Conservation (phyloP, 1,140 invertebrate genomes). For the Leptopilina clavipes region DNA sequence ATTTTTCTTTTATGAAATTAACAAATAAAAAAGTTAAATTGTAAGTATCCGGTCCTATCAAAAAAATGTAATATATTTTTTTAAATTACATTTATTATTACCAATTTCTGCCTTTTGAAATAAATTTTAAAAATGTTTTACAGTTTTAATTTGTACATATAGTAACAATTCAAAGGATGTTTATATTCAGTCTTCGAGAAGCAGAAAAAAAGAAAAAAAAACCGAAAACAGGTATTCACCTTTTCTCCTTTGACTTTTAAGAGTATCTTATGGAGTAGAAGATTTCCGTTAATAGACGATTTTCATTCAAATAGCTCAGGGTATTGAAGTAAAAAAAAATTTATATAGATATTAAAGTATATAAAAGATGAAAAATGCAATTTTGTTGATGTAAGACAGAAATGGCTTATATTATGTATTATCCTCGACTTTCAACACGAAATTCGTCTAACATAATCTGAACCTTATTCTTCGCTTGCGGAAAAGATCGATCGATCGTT, state of each 20-base stretch:
- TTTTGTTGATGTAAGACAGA: conserved; percentile 12
- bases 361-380: conserved; percentile 10
- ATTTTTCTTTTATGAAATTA: no score
- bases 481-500: neutral
- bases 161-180: no score
- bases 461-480: neutral
- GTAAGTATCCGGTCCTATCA: no score
- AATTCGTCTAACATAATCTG: neutral
- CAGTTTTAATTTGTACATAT: no score
- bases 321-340: neutral
- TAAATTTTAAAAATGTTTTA: no score
- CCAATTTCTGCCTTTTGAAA: no score
- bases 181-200: no score
- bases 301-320: neutral
- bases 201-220: neutral
- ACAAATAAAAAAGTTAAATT: no score
- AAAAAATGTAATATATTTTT: no score
- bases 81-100: no score
- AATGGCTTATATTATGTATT: neutral
- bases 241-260: neutral
- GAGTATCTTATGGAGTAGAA: neutral
- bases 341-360: neutral
- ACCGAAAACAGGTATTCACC: no score
- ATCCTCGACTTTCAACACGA: neutral
- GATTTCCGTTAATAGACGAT: neutral